These are phyloP conservation scores for Thalassophryne amazonica DNA, from an alignment of 2,797 vertebrate genomes.

Conservation along the genomic window DNA sequence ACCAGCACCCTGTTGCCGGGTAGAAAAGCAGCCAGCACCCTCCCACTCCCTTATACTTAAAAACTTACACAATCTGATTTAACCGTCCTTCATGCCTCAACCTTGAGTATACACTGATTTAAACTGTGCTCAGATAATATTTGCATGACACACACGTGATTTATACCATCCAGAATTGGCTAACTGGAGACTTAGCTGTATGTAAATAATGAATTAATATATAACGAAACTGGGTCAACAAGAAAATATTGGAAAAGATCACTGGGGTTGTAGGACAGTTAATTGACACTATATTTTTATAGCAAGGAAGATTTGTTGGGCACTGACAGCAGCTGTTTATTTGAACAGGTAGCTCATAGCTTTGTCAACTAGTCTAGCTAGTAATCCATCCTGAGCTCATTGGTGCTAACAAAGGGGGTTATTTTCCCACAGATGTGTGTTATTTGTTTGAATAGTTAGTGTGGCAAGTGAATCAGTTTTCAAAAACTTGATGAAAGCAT, in stretches of 20 bases:
- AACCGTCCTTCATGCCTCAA: background rate
- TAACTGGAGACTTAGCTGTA: background rate
- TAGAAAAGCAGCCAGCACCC: conserved; percentile 44
- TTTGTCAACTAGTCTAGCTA: too few species aligned
- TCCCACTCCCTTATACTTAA: conserved; percentile 11
- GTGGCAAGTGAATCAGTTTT: too few species aligned
- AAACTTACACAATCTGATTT: conserved; percentile 11
- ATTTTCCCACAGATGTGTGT: too few species aligned
- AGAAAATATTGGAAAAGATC: background rate
- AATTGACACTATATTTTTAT: too few species aligned
- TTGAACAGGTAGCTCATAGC: too few species aligned
- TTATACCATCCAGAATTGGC: background rate
- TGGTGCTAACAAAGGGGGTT: too few species aligned
- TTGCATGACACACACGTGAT: background rate
- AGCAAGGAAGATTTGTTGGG: too few species aligned
- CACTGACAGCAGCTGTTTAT: too few species aligned
- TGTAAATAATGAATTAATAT: background rate
- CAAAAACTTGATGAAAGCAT: too few species aligned
- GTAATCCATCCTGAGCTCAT: too few species aligned
- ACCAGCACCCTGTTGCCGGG: conserved; percentile 74
- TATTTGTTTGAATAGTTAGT: too few species aligned
- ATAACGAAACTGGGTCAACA: background rate
- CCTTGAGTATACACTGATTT: background rate
- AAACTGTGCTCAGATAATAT: background rate
- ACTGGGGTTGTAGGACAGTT: background rate